These are phyloP conservation scores for Erannis defoliaria DNA, from an alignment of 2,888 invertebrate genomes.

Conservation along the genomic window DNA sequence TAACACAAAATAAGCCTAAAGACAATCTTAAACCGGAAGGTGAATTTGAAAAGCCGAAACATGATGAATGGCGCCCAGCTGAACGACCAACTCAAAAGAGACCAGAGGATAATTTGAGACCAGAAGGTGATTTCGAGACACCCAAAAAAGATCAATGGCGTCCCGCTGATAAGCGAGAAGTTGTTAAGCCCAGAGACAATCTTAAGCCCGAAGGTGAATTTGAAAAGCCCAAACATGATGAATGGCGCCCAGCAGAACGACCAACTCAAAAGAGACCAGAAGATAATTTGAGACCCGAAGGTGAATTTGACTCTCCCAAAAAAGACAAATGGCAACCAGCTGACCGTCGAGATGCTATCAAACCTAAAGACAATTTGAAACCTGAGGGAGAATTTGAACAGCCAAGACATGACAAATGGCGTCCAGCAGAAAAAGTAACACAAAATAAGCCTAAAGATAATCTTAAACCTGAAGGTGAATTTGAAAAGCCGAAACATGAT, in stretches of 20 bases:
- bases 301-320: conserved; percentile 59
- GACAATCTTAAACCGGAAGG: conserved; percentile 86
- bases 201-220: conserved; percentile 84
- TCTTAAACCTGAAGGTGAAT: conserved; percentile 83
- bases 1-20: conserved; percentile 62
- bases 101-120: conserved; percentile 62
- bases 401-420: conserved; percentile 70
- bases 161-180: conserved; percentile 70
- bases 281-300: conserved; percentile 85
- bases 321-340: conserved; percentile 74
- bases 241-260: conserved; percentile 78
- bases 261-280: conserved; percentile 64
- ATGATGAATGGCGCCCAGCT: conserved; percentile 65
- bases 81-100: conserved; percentile 81
- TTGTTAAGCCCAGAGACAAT: conserved; percentile 80
- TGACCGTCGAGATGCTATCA: conserved; percentile 67
- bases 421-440: conserved; percentile 73
- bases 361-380: conserved; percentile 80
- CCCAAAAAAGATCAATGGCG: conserved; percentile 77
- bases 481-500: conserved; percentile 67
- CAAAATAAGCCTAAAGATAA: conserved; percentile 79
- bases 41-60: conserved; percentile 72
- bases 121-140: conserved; percentile 70
- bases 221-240: conserved; percentile 69
- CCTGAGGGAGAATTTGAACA: conserved; percentile 85